phyloP scores from a whole-genome alignment of 2,797 vertebrate species.

The Chrysocyon brachyurus region DNA sequence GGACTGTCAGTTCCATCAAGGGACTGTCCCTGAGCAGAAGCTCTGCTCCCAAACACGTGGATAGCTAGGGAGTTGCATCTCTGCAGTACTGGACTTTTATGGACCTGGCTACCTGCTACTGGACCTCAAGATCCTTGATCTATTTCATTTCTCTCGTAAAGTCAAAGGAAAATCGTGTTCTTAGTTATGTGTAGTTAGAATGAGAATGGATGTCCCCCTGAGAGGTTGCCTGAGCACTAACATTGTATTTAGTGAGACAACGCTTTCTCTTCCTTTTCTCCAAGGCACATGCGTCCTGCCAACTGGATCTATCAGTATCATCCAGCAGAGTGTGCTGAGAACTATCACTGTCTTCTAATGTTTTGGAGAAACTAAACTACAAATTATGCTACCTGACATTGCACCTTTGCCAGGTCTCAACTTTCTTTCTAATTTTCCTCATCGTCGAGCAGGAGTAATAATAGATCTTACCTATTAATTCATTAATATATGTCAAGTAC shows the following conservation, averaged over 20 bases:
- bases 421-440: neutral
- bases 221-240: neutral
- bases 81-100: neutral
- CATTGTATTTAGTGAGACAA: neutral
- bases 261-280: neutral
- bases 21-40: neutral
- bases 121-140: neutral
- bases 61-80: neutral
- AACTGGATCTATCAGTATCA: rapidly evolving
- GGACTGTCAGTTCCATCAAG: rapidly evolving
- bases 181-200: neutral
- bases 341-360: neutral
- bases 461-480: neutral
- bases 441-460: neutral
- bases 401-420: neutral
- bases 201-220: neutral
- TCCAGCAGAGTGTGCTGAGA: neutral
- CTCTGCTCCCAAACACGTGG: too few relatives aligned
- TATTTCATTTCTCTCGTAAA: neutral
- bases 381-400: neutral
- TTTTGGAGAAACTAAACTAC: neutral
- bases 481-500: neutral
- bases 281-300: neutral
- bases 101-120: too few relatives aligned
- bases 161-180: neutral